Base-by-base conservation (phyloP, 2,797 vertebrate species). In the Erpetoichthys calabaricus region DNA sequence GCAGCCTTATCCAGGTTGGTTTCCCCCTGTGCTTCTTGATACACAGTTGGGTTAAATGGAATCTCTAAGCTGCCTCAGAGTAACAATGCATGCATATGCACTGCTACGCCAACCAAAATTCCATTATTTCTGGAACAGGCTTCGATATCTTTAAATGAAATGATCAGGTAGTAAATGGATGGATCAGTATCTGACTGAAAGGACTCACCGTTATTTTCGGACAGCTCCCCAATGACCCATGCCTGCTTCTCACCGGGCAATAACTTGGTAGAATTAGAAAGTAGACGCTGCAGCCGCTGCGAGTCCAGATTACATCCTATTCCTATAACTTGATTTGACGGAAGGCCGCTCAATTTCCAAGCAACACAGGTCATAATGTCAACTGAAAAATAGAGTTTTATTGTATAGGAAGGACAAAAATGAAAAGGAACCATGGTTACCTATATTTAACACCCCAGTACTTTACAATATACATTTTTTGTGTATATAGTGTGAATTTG, bases 301-400 rank as follows among this genome's bases (percentile, higher is more conserved):
- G 94, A 91, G 67, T 97, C 92, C 67, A 98, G 81, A 69, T 95
- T 98, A 69, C 91, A 92, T n/a, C 95, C 96, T 5, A 81, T 86
- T 61, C 96, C 94, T 2, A 98, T 80, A 66, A 99, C 94, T 56
- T 66, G 85, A 3, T 75, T 80, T 42, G 84, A 78, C 57, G 90
- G 86, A 66, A 99, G 81, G 0, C 82, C 71, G 5, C 96, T 98
- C 74, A 96, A 85, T 64, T 91, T 91, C 94, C 94, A 99, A 0
- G 91, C 89, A 4, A 92, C 87, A 0, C 92, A 95, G 1, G 91
- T 81, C 94, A 98, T 96, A 57, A 97, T 73, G 76, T 99, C 95
- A 79, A 97, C 95, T 99, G 70, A 3, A 45, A 45, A 49, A 47
- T 6, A 25, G n/a, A n/a, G 25, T 25, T 25, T 25, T 25, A 25